Base-by-base conservation (phyloP, 1,140 invertebrate species). In the Scylla paramamosain region DNA sequence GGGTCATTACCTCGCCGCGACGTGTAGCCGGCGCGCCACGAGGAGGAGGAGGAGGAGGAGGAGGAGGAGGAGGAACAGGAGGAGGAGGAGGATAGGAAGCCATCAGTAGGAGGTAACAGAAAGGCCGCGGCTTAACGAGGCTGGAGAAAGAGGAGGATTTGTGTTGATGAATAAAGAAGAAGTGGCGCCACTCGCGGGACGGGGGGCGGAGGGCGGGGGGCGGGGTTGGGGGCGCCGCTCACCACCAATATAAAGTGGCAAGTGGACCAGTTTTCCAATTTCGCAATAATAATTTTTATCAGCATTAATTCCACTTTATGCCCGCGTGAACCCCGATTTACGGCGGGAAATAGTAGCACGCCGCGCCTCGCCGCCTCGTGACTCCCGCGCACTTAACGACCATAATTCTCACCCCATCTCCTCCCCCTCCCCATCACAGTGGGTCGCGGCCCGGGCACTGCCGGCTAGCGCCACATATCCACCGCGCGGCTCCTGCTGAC, bases 241-340 rank as follows among this genome's bases (percentile, higher is more conserved):
- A n/a, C 67, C 67, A n/a, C 67, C 67, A 77, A 77, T n/a, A 77
- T 7, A 77, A 77, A 77, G 67, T 77, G 67, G 67, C 67, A 77
- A 77, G 52, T 59, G 67, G 67, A 77, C 20, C 67, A n/a, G 20
- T 77, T 77, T 77, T 77, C 67, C 67, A 77, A 77, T 77, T 77
- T 77, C 20, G 25, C 67, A 77, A 77, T n/a, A 77, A n/a, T 77
- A 77, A 77, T 25, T 77, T 39, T 77, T 77, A 77, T 77, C 67
- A 77, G 67, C 67, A n/a, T n/a, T 77, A 77, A 77, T 77, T 25
- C 67, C 67, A 77, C 67, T 77, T 77, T 25, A 77, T 77, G 67
- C n/a, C 67, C 4, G 6, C 67, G 67, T 20, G 67, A 77, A 25
- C 67, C 25, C 52, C 16, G 67, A 77, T 25, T 77, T 77, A 77